A percentile compares a stretch with the other conserved stretches of the same genome.
These are phyloP conservation scores for Lithobates sylvaticus DNA, from an alignment of 2,797 vertebrate species.

Conservation along the genomic window DNA sequence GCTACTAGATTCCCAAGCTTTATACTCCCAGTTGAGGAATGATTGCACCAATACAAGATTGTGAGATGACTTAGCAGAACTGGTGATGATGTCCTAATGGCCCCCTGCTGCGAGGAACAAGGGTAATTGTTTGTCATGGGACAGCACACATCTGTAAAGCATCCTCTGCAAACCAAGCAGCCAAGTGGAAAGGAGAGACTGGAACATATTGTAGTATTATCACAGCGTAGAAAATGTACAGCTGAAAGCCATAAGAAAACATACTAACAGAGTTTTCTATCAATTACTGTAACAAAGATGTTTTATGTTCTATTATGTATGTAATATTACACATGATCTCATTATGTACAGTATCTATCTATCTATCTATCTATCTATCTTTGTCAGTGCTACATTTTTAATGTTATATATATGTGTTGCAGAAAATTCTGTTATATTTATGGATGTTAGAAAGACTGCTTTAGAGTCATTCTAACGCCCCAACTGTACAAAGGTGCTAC, in stretches of 20 bases:
- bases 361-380: too few relatives aligned
- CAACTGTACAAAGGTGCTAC: too few relatives aligned
- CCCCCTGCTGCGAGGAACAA: constrained; percentile 74
- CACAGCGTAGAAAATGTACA: constrained; percentile 6
- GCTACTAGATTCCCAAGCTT: constrained; percentile 72
- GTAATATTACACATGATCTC: too few relatives aligned
- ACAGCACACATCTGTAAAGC: constrained; percentile 75
- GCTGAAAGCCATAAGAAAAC: constrained; percentile 25
- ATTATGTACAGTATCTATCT: too few relatives aligned
- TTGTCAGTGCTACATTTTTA: too few relatives aligned
- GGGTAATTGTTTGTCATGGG: constrained; percentile 79
- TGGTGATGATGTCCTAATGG: constrained; percentile 78
- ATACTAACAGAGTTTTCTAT: constrained; percentile 42
- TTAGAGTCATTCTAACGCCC: too few relatives aligned
- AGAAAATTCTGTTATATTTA: too few relatives aligned
- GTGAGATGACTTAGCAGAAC: constrained; percentile 81
- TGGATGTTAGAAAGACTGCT: too few relatives aligned
- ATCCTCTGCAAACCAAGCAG: constrained; percentile 73
- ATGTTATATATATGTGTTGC: too few relatives aligned
- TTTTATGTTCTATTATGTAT: too few relatives aligned
- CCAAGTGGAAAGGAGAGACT: constrained; percentile 71
- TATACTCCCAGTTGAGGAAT: constrained; percentile 74
- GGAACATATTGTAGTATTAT: constrained; percentile 58
- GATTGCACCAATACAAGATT: constrained; percentile 79
- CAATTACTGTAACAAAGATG: not conserved